phyloP scores from a whole-genome alignment of 2,888 invertebrate genomes.

The Teleogryllus oceanicus region DNA sequence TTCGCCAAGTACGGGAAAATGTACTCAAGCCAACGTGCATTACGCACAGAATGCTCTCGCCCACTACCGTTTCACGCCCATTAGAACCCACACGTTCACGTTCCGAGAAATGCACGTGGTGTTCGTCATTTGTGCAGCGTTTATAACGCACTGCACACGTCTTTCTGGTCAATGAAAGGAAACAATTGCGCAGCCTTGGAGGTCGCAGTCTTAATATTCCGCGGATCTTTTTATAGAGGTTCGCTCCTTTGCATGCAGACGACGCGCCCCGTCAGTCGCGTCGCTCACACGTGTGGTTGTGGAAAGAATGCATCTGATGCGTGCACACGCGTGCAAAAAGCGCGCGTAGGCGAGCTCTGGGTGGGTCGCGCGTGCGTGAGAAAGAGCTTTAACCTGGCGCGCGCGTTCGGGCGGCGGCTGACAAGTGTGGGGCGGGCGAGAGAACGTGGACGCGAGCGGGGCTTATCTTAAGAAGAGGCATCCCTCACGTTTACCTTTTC shows the following conservation, averaged over 20 bases:
- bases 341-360: too few relatives aligned
- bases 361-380: too few relatives aligned
- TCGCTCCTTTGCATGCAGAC: background rate
- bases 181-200: background rate
- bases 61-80: background rate
- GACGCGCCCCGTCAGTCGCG: background rate
- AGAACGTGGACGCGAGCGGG: too few relatives aligned
- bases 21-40: too few relatives aligned
- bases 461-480: too few relatives aligned
- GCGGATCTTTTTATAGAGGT: background rate
- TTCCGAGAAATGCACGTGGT: conserved; percentile 12
- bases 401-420: too few relatives aligned
- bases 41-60: too few relatives aligned
- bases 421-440: too few relatives aligned
- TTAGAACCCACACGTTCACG: background rate
- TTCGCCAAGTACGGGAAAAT: too few relatives aligned
- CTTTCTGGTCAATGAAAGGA: background rate
- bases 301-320: background rate
- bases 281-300: background rate
- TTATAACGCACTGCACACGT: background rate
- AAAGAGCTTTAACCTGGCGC: too few relatives aligned
- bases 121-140: background rate
- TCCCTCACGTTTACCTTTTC: too few relatives aligned
- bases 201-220: background rate
- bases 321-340: background rate